Base-by-base conservation (phyloP, 1,140 invertebrate genomes). In the Mactra quadrangularis region DNA sequence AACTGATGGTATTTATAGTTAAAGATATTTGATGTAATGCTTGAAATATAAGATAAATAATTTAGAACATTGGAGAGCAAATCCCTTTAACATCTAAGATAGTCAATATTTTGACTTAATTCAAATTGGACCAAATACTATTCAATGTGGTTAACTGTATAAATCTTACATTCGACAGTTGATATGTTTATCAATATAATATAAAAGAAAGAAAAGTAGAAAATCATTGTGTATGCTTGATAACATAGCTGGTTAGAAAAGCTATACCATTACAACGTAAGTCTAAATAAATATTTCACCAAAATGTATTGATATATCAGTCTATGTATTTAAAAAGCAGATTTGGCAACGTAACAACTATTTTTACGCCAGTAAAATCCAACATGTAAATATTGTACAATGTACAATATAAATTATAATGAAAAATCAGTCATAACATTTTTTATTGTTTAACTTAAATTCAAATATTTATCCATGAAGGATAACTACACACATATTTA, bases 291-390 rank as follows among this genome's bases (percentile, higher is more conserved):
- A 50, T 41, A 50, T 50, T 50, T 52, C 6, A n/a, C 38, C 38
- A 50, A 68, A n/a, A 45, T 7, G 25, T 50, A 29, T 68, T 68
- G 64, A 68, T 47, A 68, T 38, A 68, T 41, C 27, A 68, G 45
- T 41, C 45, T 1, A 68, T 47, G 22, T 47, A 25, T 50, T 25
- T 50, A 47, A n/a, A 68, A 68, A 50, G 41, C 31, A 41, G 64
- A 68, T 47, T 68, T 68, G 64, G 64, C 64, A 68, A 50, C 25
- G 22, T n/a, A 68, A 68, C 64, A 68, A 68, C 64, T 68, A 68
- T 68, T 68, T 68, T 68, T 50, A 68, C 45, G 45, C 64, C 47
- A 68, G 45, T 22, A 11, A 35, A 45, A 68, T 68, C 41, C 41
- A 29, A 31, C 52, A 55, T 7, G 38, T 41, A 41, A 41, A 41